Evolutionary conservation across 2,113 vertebrate genomes (phyloP).

Genomic region (Prietella phreatophila): DNA sequence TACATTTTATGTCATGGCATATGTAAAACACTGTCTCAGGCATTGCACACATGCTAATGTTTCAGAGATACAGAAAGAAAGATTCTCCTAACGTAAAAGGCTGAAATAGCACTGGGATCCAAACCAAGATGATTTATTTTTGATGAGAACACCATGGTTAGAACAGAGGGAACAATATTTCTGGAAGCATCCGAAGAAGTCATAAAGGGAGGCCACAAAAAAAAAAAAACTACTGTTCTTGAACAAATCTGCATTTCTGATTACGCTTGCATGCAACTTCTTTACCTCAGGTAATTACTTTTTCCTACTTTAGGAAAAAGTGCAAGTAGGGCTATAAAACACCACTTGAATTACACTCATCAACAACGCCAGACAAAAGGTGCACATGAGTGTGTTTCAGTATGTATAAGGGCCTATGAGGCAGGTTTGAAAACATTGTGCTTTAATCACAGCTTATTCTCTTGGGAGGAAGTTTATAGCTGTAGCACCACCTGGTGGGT

Average conservation of each 20-base stretch:
- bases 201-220: neutral
- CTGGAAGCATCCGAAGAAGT: neutral
- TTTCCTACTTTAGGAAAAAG: constrained; percentile 8
- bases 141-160: neutral
- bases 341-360: constrained; percentile 35
- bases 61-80: neutral
- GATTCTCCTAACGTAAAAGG: neutral
- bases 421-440: neutral
- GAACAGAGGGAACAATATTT: neutral
- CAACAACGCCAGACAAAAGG: neutral
- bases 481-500: constrained; percentile 45
- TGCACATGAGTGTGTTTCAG: neutral
- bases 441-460: constrained; percentile 10
- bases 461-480: constrained; percentile 10
- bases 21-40: neutral
- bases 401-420: constrained; percentile 4
- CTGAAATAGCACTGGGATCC: neutral
- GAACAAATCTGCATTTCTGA: constrained; percentile 40
- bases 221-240: neutral
- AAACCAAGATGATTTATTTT: neutral
- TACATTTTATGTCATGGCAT: neutral
- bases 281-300: constrained; percentile 31
- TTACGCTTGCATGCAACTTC: constrained; percentile 28
- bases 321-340: constrained; percentile 26
- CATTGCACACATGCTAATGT: neutral